Base-by-base conservation (phyloP, 37 sponge, comb jelly and placozoan species). In the Crambe crambe region DNA sequence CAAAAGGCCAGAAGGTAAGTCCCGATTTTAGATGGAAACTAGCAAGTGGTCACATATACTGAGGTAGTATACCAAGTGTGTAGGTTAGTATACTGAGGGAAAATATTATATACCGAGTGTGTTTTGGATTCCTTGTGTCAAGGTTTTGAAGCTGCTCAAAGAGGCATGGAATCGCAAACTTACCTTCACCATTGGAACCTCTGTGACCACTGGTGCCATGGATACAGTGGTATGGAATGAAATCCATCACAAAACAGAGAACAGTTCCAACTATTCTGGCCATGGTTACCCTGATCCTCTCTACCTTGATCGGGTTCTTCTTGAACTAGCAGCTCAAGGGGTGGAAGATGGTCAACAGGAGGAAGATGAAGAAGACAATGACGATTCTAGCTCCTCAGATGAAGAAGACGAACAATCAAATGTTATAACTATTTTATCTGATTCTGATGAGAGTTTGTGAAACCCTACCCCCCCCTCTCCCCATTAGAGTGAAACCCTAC, bases 141-240 rank as follows among this genome's bases (percentile, higher is more conserved):
- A 92, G 93, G 87, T 96, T n/a, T 54, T 99, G 67, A 70, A 76
- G n/a, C 77, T 99, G 60, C 83, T 99, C 25, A 58, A 76, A 31
- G 72, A 87, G 56, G 99, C 99, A 1, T 99, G 97, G 94, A 81
- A 92, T 25, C 67, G 99, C 23, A 77, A 71, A 38, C 93, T 99
- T 0, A 96, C 98, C 58, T 99, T 99, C 87, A 96, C 97, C 34
- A 96, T 99, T 8, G 97, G 97, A 23, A 88, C 93, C 5, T 94
- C 95, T 32, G 90, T 89, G 12, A 99, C 95, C 22, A 92, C 95
- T 1, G 99, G 99, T 1, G 72, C 74, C 26, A 76, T 68, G 0
- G 81, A 99, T 78, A 89, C 93, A 29, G 75, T 99, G 34, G 97
- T 94, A 15, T 98, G 99, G 99, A 98, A 98, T 80, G 97, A 99